Percentiles rank a stretch among this genome's conserved stretches.
Evolutionary conservation across 2,888 invertebrate genomes (phyloP).

Genomic region (Eupithecia pulchellata): DNA sequence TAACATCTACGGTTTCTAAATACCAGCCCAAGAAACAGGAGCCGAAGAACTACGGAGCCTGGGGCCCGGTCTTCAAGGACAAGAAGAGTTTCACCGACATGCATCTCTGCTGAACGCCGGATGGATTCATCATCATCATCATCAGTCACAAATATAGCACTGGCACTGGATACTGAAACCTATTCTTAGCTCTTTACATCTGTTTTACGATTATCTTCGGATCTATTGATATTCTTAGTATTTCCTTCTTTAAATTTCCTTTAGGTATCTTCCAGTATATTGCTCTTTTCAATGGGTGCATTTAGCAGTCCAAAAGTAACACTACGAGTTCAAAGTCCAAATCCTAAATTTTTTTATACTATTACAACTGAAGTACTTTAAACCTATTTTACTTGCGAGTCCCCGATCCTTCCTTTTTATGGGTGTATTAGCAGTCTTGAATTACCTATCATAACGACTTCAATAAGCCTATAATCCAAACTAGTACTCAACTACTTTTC

Average conservation of each 20-base stretch:
- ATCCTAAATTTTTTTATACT: not conserved
- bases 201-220: not conserved
- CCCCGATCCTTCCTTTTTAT: not conserved
- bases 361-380: not conserved
- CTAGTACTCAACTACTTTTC: not conserved
- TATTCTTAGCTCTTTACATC: conserved; percentile 1
- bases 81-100: conserved; percentile 89
- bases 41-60: conserved; percentile 86
- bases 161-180: conserved; percentile 31
- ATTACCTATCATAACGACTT: not conserved
- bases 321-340: not conserved
- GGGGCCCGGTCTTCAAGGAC: conserved; percentile 91
- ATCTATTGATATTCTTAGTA: not conserved
- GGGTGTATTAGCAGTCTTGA: not conserved
- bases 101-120: conserved; percentile 87
- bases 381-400: not conserved
- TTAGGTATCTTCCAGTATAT: not conserved
- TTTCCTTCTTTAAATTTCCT: not conserved
- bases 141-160: conserved; percentile 53
- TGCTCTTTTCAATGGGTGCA: not conserved
- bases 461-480: not conserved
- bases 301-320: not conserved
- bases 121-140: conserved; percentile 49
- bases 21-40: conserved; percentile 71
- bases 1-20: conserved; percentile 60